Evolutionary conservation across 1,140 invertebrate genomes (phyloP).

Genomic region (Musca domestica): DNA sequence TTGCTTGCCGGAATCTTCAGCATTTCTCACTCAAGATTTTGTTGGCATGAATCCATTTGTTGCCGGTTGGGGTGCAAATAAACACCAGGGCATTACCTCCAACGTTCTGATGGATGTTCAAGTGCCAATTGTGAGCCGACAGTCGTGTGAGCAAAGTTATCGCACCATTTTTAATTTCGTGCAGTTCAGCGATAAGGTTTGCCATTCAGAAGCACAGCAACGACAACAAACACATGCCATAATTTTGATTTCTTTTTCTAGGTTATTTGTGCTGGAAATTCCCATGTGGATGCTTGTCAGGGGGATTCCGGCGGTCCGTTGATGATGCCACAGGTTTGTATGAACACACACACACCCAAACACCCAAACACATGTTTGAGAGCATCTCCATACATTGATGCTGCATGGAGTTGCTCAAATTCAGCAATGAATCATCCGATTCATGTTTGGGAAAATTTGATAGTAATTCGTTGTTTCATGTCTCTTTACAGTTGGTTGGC

Average conservation of each 20-base stretch:
- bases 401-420: too few species aligned
- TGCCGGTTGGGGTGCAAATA: slow-evolving; percentile 53
- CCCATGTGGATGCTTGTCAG: slow-evolving; percentile 78
- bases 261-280: slow-evolving; percentile 50
- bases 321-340: slow-evolving; percentile 59
- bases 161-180: slow-evolving; percentile 55
- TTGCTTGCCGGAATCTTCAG: slow-evolving; percentile 64
- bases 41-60: slow-evolving; percentile 60
- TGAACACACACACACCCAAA: too few species aligned
- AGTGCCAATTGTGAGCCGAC: slow-evolving; percentile 67
- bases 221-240: neutral
- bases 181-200: slow-evolving; percentile 45
- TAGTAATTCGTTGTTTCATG: slow-evolving; percentile 5
- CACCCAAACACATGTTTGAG: neutral
- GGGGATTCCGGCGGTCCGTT: slow-evolving; percentile 80
- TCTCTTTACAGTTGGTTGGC: slow-evolving; percentile 32
- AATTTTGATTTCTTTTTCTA: slow-evolving; percentile 27
- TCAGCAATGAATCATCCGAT: slow-evolving; percentile 1
- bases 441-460: neutral
- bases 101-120: slow-evolving; percentile 65
- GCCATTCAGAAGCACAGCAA: neutral
- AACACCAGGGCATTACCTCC: slow-evolving; percentile 61
- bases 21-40: slow-evolving; percentile 55
- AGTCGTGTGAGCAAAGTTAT: slow-evolving; percentile 65
- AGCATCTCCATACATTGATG: neutral